A percentile compares a stretch with the other conserved stretches of the same genome.
phyloP scores from a whole-genome alignment of 2,113 vertebrate species.

The Salvelinus fontinalis region DNA sequence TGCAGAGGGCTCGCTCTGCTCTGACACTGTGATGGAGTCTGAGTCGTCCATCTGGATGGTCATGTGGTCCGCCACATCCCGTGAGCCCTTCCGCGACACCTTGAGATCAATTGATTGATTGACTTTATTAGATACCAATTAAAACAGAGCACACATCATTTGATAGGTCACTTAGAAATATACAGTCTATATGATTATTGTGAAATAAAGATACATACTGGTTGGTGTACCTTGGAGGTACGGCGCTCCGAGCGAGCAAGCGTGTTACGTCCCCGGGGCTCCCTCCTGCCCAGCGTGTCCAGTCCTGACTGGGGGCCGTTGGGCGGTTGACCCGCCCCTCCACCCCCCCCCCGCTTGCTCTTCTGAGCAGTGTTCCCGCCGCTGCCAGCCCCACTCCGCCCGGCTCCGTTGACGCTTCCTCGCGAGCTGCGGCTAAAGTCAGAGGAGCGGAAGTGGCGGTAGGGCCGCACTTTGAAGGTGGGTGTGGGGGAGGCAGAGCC shows the following conservation, averaged over 20 bases:
- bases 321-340: conserved; percentile 40
- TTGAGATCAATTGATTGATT: conserved; percentile 12
- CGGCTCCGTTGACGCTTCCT: conserved; percentile 88
- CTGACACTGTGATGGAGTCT: conserved; percentile 96
- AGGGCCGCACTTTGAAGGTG: conserved; percentile 92
- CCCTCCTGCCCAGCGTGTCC: conserved; percentile 81
- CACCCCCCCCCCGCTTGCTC: conserved; percentile 76
- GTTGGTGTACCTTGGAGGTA: conserved; percentile 80
- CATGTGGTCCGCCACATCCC: conserved; percentile 94
- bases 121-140: neutral
- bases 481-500: conserved; percentile 95
- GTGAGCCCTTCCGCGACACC: conserved; percentile 93
- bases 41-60: conserved; percentile 97
- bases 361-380: conserved; percentile 83
- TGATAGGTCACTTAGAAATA: too few relatives aligned
- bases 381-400: conserved; percentile 61
- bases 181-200: too few relatives aligned
- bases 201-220: too few relatives aligned
- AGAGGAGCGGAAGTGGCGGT: conserved; percentile 89
- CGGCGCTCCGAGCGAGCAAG: conserved; percentile 88
- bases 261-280: conserved; percentile 86
- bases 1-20: conserved; percentile 97
- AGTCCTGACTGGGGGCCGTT: conserved; percentile 62
- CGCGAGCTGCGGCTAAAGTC: conserved; percentile 96
- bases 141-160: too few relatives aligned